phyloP scores from a whole-genome alignment of 2,888 invertebrate genomes.

The Cynaeus angustus region DNA sequence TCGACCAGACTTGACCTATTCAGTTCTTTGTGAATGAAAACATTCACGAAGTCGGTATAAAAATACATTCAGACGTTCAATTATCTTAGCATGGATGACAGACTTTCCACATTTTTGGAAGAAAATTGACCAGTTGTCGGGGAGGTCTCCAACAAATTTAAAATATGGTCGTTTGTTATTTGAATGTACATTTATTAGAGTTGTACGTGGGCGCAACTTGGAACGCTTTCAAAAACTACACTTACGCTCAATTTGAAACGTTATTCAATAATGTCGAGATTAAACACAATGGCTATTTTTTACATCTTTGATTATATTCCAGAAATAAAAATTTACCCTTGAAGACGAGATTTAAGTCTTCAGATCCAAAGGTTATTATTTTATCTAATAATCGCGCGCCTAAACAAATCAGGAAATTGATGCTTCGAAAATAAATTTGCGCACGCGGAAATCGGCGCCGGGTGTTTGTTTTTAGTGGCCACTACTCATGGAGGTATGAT shows the following conservation, averaged over 20 bases:
- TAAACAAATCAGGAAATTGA: not conserved
- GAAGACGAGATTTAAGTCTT: not conserved
- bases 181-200: conserved; percentile 34
- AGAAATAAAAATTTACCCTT: conserved; percentile 4
- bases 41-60: conserved; percentile 11
- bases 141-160: conserved; percentile 34
- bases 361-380: not conserved
- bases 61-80: conserved; percentile 1
- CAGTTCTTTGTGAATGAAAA: conserved; percentile 33
- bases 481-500: conserved; percentile 33
- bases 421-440: not conserved
- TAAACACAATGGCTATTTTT: not conserved
- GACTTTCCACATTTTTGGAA: no score
- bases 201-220: conserved; percentile 23
- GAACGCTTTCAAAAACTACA: conserved; percentile 28
- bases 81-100: no score
- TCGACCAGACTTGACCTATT: conserved; percentile 33
- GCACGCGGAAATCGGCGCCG: not conserved
- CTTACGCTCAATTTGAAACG: not conserved
- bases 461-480: conserved; percentile 8
- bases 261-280: conserved; percentile 3
- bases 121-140: conserved; percentile 44
- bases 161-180: conserved; percentile 51
- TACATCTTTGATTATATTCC: not conserved
- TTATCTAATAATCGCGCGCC: conserved; percentile 4